Conservation (phyloP, 1,140 invertebrate species). For the Triops longicaudatus region DNA sequence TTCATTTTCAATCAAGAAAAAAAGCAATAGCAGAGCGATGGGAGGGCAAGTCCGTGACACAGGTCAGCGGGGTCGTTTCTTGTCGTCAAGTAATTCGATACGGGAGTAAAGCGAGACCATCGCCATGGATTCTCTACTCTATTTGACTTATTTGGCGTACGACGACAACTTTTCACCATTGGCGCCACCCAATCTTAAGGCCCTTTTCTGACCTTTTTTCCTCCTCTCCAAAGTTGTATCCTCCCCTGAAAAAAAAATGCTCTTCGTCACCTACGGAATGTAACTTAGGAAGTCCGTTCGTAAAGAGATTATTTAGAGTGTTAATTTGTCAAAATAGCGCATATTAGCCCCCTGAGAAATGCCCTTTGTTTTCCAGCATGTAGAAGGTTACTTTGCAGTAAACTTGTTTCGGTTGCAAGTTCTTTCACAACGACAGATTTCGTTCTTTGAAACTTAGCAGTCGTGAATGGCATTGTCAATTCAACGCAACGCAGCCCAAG, state of each 20-base stretch:
- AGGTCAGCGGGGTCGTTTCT: conserved; percentile 9
- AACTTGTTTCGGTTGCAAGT: neutral
- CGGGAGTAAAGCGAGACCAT: neutral
- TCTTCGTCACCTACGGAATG: neutral
- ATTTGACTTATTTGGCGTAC: neutral
- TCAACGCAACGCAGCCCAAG: neutral
- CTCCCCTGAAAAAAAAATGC: neutral
- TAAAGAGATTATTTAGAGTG: neutral
- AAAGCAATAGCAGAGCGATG: neutral
- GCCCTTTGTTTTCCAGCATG: neutral
- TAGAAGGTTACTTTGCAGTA: neutral
- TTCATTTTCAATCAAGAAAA: neutral
- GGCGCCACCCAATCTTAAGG: neutral
- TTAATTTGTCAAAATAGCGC: neutral
- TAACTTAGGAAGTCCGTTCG: neutral
- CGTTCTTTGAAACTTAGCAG: neutral
- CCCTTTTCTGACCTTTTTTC: neutral
- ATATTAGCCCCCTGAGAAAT: neutral
- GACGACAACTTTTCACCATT: neutral
- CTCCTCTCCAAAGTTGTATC: neutral
- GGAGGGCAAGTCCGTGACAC: conserved; percentile 9
- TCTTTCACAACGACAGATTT: neutral
- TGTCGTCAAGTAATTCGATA: conserved; percentile 11
- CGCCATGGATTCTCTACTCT: neutral
- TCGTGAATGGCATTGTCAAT: conserved; percentile 11